Evolutionary conservation across 2,797 vertebrate genomes (phyloP).

Genomic region (Coreius guichenoti): DNA sequence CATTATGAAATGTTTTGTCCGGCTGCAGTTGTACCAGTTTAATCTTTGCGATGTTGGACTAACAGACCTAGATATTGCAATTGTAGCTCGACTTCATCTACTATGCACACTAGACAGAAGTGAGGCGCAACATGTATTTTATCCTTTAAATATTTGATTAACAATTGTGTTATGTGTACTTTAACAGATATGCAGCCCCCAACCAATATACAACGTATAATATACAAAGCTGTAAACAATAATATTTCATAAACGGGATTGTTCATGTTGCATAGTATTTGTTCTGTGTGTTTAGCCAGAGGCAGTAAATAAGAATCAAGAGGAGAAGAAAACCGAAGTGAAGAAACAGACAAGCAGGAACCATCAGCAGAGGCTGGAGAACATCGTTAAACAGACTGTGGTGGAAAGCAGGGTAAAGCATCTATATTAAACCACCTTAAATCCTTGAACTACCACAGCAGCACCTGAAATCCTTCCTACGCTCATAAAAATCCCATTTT

Average conservation of each 20-base stretch:
- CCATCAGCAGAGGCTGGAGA: constrained; percentile 88
- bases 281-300: constrained; percentile 55
- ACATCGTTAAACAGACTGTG: constrained; percentile 77
- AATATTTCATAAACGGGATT: background rate
- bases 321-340: constrained; percentile 51
- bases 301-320: constrained; percentile 55
- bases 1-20: background rate
- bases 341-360: constrained; percentile 63
- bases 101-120: background rate
- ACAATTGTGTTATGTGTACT: background rate
- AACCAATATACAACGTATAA: background rate
- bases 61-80: background rate
- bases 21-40: background rate
- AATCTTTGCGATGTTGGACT: background rate
- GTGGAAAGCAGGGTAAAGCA: constrained; percentile 67
- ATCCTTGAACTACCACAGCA: background rate
- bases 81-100: background rate
- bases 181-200: background rate
- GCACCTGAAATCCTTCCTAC: background rate
- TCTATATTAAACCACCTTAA: constrained; percentile 5
- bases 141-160: background rate
- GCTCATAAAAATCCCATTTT: background rate
- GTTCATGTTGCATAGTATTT: background rate
- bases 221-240: background rate
- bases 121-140: background rate